Percentiles rank a stretch among this genome's conserved stretches.
Conservation (phyloP, 1,140 invertebrate species). For the Microplitis demolitor region DNA sequence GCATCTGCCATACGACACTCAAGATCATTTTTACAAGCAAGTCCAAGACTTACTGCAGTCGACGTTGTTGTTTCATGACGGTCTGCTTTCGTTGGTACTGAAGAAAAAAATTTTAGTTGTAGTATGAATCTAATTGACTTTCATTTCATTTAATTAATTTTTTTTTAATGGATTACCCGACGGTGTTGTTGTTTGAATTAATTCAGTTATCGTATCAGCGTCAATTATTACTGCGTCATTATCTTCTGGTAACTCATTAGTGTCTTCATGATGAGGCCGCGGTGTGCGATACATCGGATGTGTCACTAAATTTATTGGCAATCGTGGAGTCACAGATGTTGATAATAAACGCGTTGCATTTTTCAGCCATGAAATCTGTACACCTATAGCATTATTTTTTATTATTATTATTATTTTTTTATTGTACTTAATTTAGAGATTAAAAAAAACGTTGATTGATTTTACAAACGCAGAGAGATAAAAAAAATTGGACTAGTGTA, state of each 20-base stretch:
- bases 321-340: conserved; percentile 38
- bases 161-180: background rate
- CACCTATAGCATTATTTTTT: conserved; percentile 37
- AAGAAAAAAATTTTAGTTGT: no score
- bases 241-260: conserved; percentile 49
- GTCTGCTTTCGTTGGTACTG: conserved; percentile 47
- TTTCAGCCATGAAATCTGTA: conserved; percentile 54
- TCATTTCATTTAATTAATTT: no score
- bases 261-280: conserved; percentile 34
- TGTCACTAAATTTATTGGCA: conserved; percentile 49
- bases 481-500: no score
- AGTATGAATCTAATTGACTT: no score
- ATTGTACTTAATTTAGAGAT: background rate
- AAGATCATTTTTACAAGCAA: conserved; percentile 72
- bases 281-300: conserved; percentile 37
- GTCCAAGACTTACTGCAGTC: conserved; percentile 75
- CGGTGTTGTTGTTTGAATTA: conserved; percentile 35
- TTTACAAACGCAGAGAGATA: no score
- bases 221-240: conserved; percentile 55
- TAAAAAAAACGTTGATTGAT: no score
- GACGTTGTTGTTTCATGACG: conserved; percentile 61
- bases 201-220: conserved; percentile 45
- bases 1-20: conserved; percentile 82
- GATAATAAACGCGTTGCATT: conserved; percentile 50
- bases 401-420: background rate